phyloP scores from a whole-genome alignment of 2,113 vertebrate species.

The Ursus arctos region DNA sequence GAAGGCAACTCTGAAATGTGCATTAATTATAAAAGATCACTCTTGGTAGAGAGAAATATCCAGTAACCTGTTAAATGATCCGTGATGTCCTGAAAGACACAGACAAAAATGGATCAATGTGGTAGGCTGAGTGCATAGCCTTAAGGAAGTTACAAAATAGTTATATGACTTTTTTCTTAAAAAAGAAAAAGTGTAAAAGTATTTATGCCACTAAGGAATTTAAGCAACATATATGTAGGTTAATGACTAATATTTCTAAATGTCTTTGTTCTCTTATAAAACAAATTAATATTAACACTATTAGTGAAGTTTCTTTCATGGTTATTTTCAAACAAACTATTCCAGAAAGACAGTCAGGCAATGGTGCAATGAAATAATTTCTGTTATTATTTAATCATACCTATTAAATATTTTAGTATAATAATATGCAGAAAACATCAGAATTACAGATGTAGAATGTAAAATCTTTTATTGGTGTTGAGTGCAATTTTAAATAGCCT shows the following conservation, averaged over 20 bases:
- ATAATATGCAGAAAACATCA: constrained; percentile 60
- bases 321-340: constrained; percentile 39
- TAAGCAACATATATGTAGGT: neutral
- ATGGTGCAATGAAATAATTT: neutral
- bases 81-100: neutral
- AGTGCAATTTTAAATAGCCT: constrained; percentile 75
- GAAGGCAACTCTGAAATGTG: neutral
- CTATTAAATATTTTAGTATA: constrained; percentile 73
- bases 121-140: neutral
- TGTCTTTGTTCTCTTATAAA: neutral
- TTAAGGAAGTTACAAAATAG: constrained; percentile 9
- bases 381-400: constrained; percentile 66
- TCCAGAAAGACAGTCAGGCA: constrained; percentile 16
- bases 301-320: neutral
- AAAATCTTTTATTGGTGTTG: constrained; percentile 60
- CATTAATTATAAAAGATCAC: neutral
- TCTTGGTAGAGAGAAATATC: constrained; percentile 6
- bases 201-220: neutral
- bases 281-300: neutral
- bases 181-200: neutral
- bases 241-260: neutral
- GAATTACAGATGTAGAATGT: constrained; percentile 69
- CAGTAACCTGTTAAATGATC: neutral
- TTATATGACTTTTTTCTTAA: neutral
- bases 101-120: neutral